Percentiles rank a stretch among this genome's conserved stretches.
Evolutionary conservation across 2,888 invertebrate species (phyloP).

Genomic region (Lapara coniferarum): DNA sequence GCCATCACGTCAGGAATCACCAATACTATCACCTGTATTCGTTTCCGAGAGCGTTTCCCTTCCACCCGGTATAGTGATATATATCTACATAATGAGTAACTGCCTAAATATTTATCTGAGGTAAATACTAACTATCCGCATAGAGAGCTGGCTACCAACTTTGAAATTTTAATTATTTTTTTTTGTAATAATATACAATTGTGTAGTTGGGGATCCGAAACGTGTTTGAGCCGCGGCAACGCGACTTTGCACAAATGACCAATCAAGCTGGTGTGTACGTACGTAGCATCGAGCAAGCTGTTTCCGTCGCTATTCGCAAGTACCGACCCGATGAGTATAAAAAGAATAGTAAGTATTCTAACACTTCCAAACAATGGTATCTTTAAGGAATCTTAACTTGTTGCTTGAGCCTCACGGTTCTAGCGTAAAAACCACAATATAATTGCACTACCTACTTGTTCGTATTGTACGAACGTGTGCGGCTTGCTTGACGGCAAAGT

Average conservation of each 20-base stretch:
- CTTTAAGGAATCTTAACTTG: neutral
- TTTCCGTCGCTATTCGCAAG: constrained; percentile 92
- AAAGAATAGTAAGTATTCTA: constrained; percentile 72
- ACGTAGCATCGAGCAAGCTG: constrained; percentile 92
- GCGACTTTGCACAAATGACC: constrained; percentile 92
- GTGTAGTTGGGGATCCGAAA: constrained; percentile 89
- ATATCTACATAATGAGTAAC: no score
- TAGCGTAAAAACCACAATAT: constrained; percentile 66
- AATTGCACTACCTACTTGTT: constrained; percentile 53
- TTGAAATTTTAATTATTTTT: no score
- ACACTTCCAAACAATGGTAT: constrained; percentile 11
- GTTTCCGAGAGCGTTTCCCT: no score
- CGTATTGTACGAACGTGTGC: constrained; percentile 41
- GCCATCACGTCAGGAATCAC: no score
- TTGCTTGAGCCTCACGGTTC: constrained; percentile 50
- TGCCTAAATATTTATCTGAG: neutral
- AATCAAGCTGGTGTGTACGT: constrained; percentile 90
- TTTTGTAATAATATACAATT: constrained; percentile 21
- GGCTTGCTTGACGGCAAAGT: constrained; percentile 47
- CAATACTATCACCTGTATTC: no score
- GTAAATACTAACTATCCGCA: constrained; percentile 1
- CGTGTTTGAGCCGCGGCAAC: constrained; percentile 91
- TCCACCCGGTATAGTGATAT: no score
- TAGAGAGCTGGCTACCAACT: neutral
- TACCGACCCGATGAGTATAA: constrained; percentile 85